These are phyloP conservation scores for Byasa hedistus DNA, from an alignment of 2,888 invertebrate species.

Conservation along the genomic window DNA sequence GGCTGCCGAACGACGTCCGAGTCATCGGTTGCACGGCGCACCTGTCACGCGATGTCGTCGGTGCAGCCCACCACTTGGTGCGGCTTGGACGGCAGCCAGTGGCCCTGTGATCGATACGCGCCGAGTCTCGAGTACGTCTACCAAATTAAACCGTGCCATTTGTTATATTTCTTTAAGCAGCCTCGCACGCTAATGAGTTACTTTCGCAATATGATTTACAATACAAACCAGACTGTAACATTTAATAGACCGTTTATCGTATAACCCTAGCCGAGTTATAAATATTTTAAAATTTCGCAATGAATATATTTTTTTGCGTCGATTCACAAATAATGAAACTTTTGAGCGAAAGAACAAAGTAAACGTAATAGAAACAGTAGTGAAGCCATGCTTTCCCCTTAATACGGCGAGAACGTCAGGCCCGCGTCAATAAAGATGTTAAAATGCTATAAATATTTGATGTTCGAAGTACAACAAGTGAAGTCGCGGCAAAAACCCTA, in stretches of 20 bases:
- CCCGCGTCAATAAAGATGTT: slow-evolving; percentile 77
- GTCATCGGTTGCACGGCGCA: slow-evolving; percentile 77
- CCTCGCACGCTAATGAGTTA: slow-evolving; percentile 64
- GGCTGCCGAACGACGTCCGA: slow-evolving; percentile 56
- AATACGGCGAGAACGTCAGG: slow-evolving; percentile 61
- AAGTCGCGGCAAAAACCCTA: slow-evolving; percentile 68
- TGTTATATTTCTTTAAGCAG: slow-evolving; percentile 72
- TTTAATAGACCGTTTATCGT: slow-evolving; percentile 17
- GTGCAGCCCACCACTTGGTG: slow-evolving; percentile 74
- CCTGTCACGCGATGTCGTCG: slow-evolving; percentile 73
- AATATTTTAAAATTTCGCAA: neutral
- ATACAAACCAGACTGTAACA: slow-evolving; percentile 11
- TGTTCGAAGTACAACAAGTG: slow-evolving; percentile 62
- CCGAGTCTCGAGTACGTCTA: slow-evolving; percentile 74
- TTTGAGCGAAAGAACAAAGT: slow-evolving; percentile 39
- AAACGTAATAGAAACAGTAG: slow-evolving; percentile 51
- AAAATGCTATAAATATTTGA: slow-evolving; percentile 75
- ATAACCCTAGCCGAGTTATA: neutral
- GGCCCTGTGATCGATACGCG: slow-evolving; percentile 70
- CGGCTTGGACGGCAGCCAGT: slow-evolving; percentile 73
- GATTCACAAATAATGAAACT: neutral
- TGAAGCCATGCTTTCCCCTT: slow-evolving; percentile 54
- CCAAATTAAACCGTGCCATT: slow-evolving; percentile 78
- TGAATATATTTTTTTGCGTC: neutral
- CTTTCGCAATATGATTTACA: slow-evolving; percentile 46